Evolutionary conservation across 1,140 invertebrate genomes (phyloP).

Genomic region (Hycleus phaleratus): DNA sequence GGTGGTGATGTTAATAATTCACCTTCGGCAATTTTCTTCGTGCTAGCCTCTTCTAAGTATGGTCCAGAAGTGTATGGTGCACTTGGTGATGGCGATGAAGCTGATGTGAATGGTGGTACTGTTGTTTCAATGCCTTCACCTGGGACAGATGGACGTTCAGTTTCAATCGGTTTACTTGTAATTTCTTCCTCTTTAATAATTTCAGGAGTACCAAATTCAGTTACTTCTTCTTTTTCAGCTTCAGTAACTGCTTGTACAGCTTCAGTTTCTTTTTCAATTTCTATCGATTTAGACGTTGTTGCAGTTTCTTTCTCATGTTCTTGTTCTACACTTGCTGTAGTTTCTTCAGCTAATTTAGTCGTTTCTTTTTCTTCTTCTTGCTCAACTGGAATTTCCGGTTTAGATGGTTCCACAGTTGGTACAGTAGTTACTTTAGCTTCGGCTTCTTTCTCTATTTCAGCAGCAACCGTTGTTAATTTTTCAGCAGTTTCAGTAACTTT

Average conservation of each 20-base stretch:
- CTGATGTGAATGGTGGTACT: conserved; percentile 9
- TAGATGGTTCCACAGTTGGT: no score
- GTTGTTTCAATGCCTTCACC: conserved; percentile 4
- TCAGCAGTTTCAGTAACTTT: conserved; percentile 13
- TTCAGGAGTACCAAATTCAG: neutral
- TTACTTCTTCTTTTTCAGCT: conserved; percentile 8
- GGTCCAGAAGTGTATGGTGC: conserved; percentile 1
- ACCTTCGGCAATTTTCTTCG: conserved; percentile 21
- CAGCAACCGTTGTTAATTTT: neutral
- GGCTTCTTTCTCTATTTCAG: conserved; percentile 1
- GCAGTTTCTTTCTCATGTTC: conserved; percentile 18
- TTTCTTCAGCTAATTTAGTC: no score
- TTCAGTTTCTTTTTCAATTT: conserved; percentile 5
- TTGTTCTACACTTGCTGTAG: conserved; percentile 13
- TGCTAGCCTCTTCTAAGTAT: conserved; percentile 14
- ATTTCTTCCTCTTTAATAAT: conserved; percentile 1
- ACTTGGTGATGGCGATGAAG: conserved; percentile 13
- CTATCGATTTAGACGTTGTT: conserved; percentile 7
- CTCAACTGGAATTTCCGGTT: neutral
- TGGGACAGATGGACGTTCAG: conserved; percentile 2
- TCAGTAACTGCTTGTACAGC: conserved; percentile 7
- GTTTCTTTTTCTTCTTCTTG: conserved; percentile 20
- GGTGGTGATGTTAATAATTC: conserved; percentile 30
- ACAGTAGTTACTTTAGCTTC: neutral
- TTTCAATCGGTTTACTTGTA: conserved; percentile 12